These are phyloP conservation scores for Rhinichthys klamathensis DNA, from an alignment of 2,113 vertebrate species.

Conservation along the genomic window DNA sequence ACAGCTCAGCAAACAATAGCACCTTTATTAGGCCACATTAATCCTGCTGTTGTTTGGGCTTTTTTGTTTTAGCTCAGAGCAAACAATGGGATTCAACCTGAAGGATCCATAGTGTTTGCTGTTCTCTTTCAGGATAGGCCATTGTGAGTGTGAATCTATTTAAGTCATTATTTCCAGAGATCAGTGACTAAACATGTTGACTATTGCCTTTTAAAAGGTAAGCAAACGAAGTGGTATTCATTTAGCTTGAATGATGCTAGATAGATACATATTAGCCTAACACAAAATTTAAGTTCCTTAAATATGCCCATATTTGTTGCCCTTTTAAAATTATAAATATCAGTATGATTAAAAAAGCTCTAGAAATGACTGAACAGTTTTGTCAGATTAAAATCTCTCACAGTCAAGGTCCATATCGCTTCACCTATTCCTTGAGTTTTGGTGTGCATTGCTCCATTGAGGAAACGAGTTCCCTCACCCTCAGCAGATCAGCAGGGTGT, in stretches of 20 bases:
- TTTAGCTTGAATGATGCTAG: not conserved
- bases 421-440: not conserved
- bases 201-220: not conserved
- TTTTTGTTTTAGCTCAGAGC: slow-evolving; percentile 36
- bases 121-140: not conserved
- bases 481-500: slow-evolving; percentile 22
- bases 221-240: not conserved
- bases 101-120: not conserved
- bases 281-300: not conserved
- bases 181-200: not conserved
- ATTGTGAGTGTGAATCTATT: slow-evolving; percentile 17
- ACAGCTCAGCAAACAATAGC: slow-evolving; percentile 39
- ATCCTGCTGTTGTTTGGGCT: slow-evolving; percentile 47
- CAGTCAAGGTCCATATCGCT: not conserved
- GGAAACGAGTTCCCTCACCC: slow-evolving; percentile 35
- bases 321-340: not conserved
- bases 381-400: not conserved
- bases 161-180: slow-evolving; percentile 9
- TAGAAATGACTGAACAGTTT: not conserved
- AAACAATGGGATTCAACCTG: slow-evolving; percentile 34
- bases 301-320: not conserved
- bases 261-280: not conserved
- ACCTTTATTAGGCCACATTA: slow-evolving; percentile 50
- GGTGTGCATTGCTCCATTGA: not conserved
- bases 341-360: not conserved